Base-by-base conservation (phyloP, 2,888 invertebrate species). In the Gisinianus flammeolus region DNA sequence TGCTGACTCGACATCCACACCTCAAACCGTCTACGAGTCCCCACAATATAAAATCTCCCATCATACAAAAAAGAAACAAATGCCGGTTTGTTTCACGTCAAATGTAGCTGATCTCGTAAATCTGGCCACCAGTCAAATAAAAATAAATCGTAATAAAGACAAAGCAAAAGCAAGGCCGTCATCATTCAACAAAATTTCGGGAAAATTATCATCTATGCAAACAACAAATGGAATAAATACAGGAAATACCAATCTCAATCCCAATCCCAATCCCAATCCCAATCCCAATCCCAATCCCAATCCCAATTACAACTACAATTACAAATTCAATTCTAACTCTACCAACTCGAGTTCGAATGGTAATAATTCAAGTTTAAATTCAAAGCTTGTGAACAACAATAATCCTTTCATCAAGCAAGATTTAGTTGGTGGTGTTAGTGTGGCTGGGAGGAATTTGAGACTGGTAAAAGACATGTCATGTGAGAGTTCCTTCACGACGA, bases 11-110 rank as follows among this genome's bases (percentile, higher is more conserved):
- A 88, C 88, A 78, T 89, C 90, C 0, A 90, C 91, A 0, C 91
- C 91, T 0, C 90, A 90, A 86, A 92, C 92, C 0, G 91, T 92
- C 28, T 90, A 90, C 84, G 91, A 92, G 85, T 90, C 90, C 62
- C 89, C 90, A 58, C 89, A 91, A 84, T 88, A 91, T 85, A 87
- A 88, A 83, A 87, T 92, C 73, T 89, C 89, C 0, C 92, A 92
- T 85, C 89, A 89, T 70, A 87, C 80, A 30, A 82, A 81, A 56
- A 80, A 79, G 70, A 80, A 76, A 33, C 80, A 81, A 31, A 71
- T 81, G 8, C 84, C 83, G 22, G 56, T 76, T 10, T 76, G 70
- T 31, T 78, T 76, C 35, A 67, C 74, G n/a, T 68, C 77, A 1
- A 72, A 77, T 28, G 56, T 77, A 4, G 71, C 71, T 28, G 77